Conservation (phyloP, 2,888 invertebrate genomes). For the Philereme transversata region DNA sequence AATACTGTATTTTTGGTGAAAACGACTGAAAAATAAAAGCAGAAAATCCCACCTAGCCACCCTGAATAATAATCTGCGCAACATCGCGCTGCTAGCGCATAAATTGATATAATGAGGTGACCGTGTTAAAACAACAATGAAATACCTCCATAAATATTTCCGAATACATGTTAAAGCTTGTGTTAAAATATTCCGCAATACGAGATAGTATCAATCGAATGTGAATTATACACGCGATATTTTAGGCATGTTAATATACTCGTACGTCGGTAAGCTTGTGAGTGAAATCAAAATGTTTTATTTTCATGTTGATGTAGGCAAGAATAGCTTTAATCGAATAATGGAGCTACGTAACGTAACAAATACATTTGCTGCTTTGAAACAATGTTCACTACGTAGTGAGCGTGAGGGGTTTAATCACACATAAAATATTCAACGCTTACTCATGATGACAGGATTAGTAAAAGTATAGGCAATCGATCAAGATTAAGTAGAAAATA, state of each 20-base stretch:
- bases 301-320: not conserved
- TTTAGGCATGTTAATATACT: constrained; percentile 3
- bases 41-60: too few relatives aligned
- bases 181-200: constrained; percentile 1
- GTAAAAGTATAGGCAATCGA: too few relatives aligned
- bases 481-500: too few relatives aligned
- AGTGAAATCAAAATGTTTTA: constrained; percentile 4
- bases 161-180: not conserved
- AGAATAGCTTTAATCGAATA: not conserved
- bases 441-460: too few relatives aligned
- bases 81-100: too few relatives aligned
- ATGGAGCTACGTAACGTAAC: not conserved
- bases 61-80: too few relatives aligned
- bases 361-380: not conserved
- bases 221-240: not conserved
- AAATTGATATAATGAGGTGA: too few relatives aligned
- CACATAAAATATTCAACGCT: too few relatives aligned
- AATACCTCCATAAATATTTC: not conserved
- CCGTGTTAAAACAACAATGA: too few relatives aligned
- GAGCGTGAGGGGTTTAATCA: too few relatives aligned
- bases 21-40: too few relatives aligned
- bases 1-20: too few relatives aligned
- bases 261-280: constrained; percentile 4
- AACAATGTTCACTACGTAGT: not conserved
- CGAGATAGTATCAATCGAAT: not conserved